These are phyloP conservation scores for Leptatherina wallacei DNA, from an alignment of 2,797 vertebrate species.

Conservation along the genomic window DNA sequence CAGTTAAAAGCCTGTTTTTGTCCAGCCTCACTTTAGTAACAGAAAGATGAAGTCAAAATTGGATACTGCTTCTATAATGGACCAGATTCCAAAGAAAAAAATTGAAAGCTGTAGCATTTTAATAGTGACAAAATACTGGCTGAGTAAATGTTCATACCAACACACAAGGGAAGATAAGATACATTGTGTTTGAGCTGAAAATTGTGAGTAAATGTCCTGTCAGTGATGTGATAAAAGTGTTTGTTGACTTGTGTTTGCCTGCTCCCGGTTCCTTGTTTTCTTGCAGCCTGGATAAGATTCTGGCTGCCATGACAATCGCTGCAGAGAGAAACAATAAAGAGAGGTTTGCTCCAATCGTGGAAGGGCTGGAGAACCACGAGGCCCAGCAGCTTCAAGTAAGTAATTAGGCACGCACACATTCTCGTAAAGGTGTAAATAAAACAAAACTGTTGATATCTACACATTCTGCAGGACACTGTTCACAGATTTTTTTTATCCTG, in stretches of 20 bases:
- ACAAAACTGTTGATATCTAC: background rate
- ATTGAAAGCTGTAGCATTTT: slow-evolving; percentile 43
- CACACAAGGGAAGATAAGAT: slow-evolving; percentile 53
- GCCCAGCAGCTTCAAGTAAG: slow-evolving; percentile 94
- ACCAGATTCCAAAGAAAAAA: slow-evolving; percentile 48
- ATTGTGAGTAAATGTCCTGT: slow-evolving; percentile 72
- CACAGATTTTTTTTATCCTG: slow-evolving; percentile 1
- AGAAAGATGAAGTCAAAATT: slow-evolving; percentile 50
- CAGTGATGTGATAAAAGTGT: slow-evolving; percentile 68
- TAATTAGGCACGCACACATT: background rate
- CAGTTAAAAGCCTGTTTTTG: slow-evolving; percentile 41
- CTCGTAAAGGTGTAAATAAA: background rate
- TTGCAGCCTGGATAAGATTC: slow-evolving; percentile 92
- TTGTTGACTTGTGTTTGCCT: slow-evolving; percentile 72
- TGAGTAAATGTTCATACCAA: slow-evolving; percentile 45
- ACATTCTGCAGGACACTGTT: background rate
- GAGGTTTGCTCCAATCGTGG: slow-evolving; percentile 93
- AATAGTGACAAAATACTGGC: slow-evolving; percentile 50
- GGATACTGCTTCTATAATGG: slow-evolving; percentile 42
- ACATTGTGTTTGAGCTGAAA: slow-evolving; percentile 56
- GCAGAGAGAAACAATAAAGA: slow-evolving; percentile 94
- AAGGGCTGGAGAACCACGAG: slow-evolving; percentile 96
- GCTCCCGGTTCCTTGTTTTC: slow-evolving; percentile 39
- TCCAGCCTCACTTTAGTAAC: slow-evolving; percentile 49
- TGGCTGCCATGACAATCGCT: slow-evolving; percentile 94